These are phyloP conservation scores for Pachyuromys duprasi DNA, from an alignment of 2,797 vertebrate genomes.

Conservation along the genomic window DNA sequence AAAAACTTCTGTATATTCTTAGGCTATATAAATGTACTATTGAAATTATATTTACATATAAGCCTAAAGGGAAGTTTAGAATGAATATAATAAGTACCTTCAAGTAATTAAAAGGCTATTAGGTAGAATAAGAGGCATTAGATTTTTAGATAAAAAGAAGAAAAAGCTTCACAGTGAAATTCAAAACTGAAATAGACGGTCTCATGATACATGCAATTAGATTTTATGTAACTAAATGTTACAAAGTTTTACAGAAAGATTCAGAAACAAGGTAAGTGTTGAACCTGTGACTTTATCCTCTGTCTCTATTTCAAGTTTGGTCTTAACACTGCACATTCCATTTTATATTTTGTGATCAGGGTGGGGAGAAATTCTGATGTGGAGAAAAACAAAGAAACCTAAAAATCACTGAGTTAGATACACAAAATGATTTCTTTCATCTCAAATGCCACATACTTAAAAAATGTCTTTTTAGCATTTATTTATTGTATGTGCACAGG, in stretches of 20 bases:
- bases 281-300: background rate
- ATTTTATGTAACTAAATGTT: background rate
- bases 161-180: background rate
- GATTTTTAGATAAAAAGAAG: background rate
- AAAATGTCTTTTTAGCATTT: background rate
- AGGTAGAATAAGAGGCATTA: background rate
- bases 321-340: background rate
- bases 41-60: constrained; percentile 28
- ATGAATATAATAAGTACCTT: background rate
- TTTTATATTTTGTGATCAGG: background rate
- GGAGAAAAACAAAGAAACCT: background rate
- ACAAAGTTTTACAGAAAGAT: background rate
- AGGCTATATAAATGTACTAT: background rate
- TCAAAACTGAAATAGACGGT: background rate
- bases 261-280: background rate
- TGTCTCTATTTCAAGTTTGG: background rate
- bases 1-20: background rate
- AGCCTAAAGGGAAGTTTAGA: constrained; percentile 14
- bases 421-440: constrained; percentile 14
- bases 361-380: background rate
- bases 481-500: background rate
- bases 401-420: constrained; percentile 25
- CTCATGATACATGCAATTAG: background rate
- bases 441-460: background rate
- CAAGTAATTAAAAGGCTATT: background rate